phyloP scores from a whole-genome alignment of 2,888 invertebrate genomes.

The Eristalis pertinax region DNA sequence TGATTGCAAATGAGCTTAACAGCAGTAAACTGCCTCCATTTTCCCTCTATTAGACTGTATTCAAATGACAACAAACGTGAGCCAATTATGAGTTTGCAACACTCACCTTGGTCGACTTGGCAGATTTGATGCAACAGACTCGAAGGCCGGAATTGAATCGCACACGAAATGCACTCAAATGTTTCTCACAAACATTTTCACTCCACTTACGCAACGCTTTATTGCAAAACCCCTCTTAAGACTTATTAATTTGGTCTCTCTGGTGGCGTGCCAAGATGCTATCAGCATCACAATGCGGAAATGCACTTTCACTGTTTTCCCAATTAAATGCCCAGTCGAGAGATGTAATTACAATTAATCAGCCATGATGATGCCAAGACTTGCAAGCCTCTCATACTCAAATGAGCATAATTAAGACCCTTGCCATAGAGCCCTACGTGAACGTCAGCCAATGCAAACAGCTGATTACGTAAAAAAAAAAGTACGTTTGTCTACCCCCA shows the following conservation, averaged over 20 bases:
- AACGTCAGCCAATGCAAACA: neutral
- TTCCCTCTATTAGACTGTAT: neutral
- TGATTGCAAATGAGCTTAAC: too few relatives aligned
- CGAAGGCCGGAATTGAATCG: neutral
- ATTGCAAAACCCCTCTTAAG: neutral
- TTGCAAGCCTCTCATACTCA: neutral
- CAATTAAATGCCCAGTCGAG: neutral
- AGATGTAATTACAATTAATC: conserved; percentile 1
- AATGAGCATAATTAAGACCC: neutral
- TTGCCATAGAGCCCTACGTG: conserved; percentile 10
- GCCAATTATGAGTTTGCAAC: neutral
- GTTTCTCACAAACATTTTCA: neutral
- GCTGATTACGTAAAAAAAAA: conserved; percentile 26
- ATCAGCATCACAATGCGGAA: neutral
- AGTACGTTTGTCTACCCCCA: neutral
- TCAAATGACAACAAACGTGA: neutral
- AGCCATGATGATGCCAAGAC: neutral
- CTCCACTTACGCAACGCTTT: neutral
- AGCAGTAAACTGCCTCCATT: neutral
- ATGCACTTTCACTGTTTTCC: conserved; percentile 3
- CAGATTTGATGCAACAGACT: neutral
- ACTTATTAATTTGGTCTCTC: neutral
- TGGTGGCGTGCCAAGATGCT: neutral
- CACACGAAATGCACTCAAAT: neutral
- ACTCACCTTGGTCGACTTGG: neutral